phyloP scores from a whole-genome alignment of 23 tunicate genomes.

The Trididemnum clinides region DNA sequence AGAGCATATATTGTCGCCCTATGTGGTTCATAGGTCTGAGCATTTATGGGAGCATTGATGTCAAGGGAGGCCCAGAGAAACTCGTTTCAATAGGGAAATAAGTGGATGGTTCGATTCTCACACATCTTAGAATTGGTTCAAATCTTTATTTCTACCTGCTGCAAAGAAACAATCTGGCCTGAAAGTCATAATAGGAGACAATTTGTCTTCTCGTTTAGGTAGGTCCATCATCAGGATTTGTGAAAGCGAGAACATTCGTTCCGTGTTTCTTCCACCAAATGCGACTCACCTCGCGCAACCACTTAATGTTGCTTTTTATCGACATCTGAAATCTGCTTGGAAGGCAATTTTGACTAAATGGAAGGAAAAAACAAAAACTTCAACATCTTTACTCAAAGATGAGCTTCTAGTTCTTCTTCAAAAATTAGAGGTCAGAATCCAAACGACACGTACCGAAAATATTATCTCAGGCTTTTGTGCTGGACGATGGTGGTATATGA shows the following conservation, averaged over 20 bases:
- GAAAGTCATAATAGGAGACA: slow-evolving; percentile 31
- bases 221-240: not conserved
- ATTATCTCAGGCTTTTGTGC: slow-evolving; percentile 5
- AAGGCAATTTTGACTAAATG: not conserved
- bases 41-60: slow-evolving; percentile 16
- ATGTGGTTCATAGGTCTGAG: slow-evolving; percentile 9
- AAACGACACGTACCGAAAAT: not conserved
- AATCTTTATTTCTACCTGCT: not conserved
- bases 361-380: not conserved
- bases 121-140: slow-evolving; percentile 12
- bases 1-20: not conserved
- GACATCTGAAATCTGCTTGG: not conserved
- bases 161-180: not conserved
- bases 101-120: slow-evolving; percentile 23
- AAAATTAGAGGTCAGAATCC: not conserved
- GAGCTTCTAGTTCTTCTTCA: not conserved
- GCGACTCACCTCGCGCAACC: slow-evolving; percentile 26
- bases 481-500: not conserved
- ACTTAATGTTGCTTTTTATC: not conserved
- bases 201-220: slow-evolving; percentile 16
- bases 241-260: slow-evolving; percentile 4
- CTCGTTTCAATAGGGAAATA: slow-evolving; percentile 1
- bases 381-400: slow-evolving; percentile 6
- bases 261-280: slow-evolving; percentile 18
- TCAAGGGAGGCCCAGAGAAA: slow-evolving; percentile 5